phyloP scores from a whole-genome alignment of 2,888 invertebrate genomes.

The Tenodera sinensis region DNA sequence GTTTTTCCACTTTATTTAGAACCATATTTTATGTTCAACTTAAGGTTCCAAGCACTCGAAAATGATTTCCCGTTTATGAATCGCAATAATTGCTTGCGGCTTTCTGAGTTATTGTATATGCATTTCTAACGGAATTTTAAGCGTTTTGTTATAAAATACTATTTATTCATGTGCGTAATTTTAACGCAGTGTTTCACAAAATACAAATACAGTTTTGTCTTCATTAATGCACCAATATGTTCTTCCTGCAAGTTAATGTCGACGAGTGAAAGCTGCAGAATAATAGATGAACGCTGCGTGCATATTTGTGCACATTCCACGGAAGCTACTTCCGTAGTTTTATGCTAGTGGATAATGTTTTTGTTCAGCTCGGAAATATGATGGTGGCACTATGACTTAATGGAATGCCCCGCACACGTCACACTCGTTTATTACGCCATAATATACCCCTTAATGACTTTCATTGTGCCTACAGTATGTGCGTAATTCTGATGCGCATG shows the following conservation, averaged over 20 bases:
- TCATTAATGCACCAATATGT: neutral
- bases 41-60: no score
- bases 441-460: neutral
- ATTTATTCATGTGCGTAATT: neutral
- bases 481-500: neutral
- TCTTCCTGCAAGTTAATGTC: neutral
- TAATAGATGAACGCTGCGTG: neutral
- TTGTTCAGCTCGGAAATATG: neutral
- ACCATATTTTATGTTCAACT: no score
- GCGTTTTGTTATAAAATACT: neutral
- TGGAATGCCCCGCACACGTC: neutral
- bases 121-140: neutral
- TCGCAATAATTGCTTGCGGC: no score
- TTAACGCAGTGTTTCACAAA: neutral
- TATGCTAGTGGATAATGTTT: neutral
- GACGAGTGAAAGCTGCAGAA: neutral
- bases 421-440: neutral
- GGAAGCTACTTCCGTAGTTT: neutral
- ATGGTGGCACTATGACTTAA: neutral
- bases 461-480: neutral
- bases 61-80: no score
- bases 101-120: no score
- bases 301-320: neutral
- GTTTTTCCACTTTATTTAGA: no score
- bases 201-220: neutral